Conservation (phyloP, 1,140 invertebrate species). For the Scylla paramamosain region DNA sequence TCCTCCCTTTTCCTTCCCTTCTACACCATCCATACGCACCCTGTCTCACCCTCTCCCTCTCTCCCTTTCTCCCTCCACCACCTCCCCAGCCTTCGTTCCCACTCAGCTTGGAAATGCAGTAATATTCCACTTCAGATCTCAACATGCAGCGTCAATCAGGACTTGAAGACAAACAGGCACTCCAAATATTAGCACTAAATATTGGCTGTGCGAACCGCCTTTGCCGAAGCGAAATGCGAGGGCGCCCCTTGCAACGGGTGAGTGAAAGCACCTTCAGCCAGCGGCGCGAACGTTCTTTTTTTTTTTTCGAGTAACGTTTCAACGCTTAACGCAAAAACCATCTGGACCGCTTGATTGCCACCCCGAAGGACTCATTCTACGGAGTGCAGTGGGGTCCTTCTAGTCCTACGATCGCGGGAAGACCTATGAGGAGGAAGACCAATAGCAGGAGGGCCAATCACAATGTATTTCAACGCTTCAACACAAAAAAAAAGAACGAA, state of each 20-base stretch:
- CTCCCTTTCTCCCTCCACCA: neutral
- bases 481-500: too few species aligned
- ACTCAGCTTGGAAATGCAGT: neutral
- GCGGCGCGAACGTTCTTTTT: neutral
- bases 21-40: neutral
- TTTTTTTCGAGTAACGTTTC: too few species aligned
- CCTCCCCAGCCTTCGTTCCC: neutral
- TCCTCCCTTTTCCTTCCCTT: neutral
- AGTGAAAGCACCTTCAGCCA: neutral
- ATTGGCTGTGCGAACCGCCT: neutral
- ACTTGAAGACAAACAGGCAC: constrained; percentile 1
- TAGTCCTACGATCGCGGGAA: too few species aligned
- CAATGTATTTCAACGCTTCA: too few species aligned
- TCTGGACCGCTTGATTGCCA: too few species aligned
- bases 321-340: too few species aligned
- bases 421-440: too few species aligned
- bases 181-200: constrained; percentile 24
- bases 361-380: too few species aligned
- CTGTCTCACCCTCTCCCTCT: neutral
- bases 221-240: neutral
- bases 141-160: neutral
- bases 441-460: too few species aligned
- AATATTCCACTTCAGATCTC: neutral
- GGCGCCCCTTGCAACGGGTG: neutral
- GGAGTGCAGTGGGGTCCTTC: too few species aligned